Evolutionary conservation across 1,140 invertebrate species (phyloP).

Genomic region (Zaprionus gabonicus): DNA sequence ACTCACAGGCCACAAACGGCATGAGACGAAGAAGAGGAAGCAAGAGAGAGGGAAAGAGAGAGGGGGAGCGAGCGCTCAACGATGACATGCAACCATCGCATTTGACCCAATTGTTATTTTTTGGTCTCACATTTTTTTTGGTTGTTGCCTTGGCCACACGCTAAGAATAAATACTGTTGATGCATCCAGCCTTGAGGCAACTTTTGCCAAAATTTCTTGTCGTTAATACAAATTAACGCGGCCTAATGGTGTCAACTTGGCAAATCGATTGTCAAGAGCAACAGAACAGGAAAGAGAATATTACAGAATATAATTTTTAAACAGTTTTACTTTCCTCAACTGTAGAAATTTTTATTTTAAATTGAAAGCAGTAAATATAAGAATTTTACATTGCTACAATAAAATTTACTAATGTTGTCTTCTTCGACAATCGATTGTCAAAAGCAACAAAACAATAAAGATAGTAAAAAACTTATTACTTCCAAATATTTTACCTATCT

Average conservation of each 20-base stretch:
- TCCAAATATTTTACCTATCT: too few species aligned
- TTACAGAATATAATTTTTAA: not conserved
- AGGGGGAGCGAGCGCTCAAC: conserved; percentile 2
- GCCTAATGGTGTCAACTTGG: not conserved
- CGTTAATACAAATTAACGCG: not conserved
- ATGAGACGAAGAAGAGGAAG: not conserved
- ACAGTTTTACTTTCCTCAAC: too few species aligned
- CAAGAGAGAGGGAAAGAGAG: conserved; percentile 4
- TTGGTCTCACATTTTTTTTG: conserved; percentile 11
- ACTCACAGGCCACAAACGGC: not conserved
- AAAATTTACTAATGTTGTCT: too few species aligned
- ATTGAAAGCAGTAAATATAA: too few species aligned
- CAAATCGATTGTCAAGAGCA: not conserved
- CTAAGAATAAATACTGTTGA: conserved; percentile 46
- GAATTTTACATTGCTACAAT: too few species aligned
- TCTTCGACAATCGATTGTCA: not conserved
- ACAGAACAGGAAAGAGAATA: not conserved
- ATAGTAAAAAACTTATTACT: not conserved
- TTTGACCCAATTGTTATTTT: conserved; percentile 50
- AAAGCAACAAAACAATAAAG: not conserved
- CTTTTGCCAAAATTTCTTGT: conserved; percentile 9
- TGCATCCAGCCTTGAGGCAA: conserved; percentile 37
- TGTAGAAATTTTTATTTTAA: too few species aligned
- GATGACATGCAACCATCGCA: conserved; percentile 38
- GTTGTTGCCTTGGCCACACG: conserved; percentile 42